These are phyloP conservation scores for Pollicipes pollicipes DNA, from an alignment of 1,140 invertebrate genomes.

Conservation along the genomic window DNA sequence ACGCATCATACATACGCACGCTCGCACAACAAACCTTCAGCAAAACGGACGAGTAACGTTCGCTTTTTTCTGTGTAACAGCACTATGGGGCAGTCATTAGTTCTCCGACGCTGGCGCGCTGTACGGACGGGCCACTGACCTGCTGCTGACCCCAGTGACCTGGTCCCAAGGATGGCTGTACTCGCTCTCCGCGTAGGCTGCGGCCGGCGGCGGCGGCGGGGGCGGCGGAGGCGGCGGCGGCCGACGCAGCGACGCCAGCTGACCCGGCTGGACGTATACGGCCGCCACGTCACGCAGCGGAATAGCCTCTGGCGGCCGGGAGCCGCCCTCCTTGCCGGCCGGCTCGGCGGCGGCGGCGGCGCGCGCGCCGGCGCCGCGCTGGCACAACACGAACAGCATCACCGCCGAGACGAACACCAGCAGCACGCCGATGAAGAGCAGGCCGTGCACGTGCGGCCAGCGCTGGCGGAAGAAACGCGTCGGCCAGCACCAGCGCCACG, in stretches of 20 bases:
- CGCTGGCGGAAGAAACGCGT: neutral
- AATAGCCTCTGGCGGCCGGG: neutral
- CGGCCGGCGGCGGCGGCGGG: neutral
- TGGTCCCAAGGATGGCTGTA: constrained; percentile 3
- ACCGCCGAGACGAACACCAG: neutral
- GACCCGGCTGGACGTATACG: constrained; percentile 1
- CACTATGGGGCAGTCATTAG: too few species aligned
- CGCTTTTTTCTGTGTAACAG: too few species aligned
- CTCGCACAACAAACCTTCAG: too few species aligned
- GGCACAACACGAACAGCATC: constrained; percentile 3
- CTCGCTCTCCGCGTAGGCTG: neutral
- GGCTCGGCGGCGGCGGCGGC: neutral
- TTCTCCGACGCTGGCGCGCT: too few species aligned
- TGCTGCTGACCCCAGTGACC: neutral
- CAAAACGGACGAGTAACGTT: too few species aligned
- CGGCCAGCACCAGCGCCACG: neutral
- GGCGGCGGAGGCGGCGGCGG: neutral
- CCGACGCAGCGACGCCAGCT: neutral
- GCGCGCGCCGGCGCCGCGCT: neutral
- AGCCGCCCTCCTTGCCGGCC: neutral
- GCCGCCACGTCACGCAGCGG: neutral
- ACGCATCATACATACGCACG: too few species aligned
- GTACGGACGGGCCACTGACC: neutral
- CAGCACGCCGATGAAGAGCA: constrained; percentile 3
- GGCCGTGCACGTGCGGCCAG: constrained; percentile 2